Evolutionary conservation across 2,113 vertebrate species (phyloP).

Genomic region (Macrotis lagotis): DNA sequence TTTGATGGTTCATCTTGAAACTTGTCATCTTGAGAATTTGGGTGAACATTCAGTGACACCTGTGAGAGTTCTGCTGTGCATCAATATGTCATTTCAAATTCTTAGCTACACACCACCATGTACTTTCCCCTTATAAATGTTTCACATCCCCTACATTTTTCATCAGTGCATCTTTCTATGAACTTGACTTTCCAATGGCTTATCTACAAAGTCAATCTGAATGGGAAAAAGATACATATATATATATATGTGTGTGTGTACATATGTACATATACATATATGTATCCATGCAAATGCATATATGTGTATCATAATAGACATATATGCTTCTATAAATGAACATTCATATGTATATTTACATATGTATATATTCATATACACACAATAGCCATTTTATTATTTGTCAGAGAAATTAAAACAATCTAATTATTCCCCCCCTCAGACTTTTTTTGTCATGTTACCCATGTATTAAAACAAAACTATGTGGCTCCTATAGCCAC

Average conservation of each 20-base stretch:
- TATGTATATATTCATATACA: too few species aligned
- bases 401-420: slow-evolving; percentile 75
- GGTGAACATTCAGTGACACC: slow-evolving; percentile 82
- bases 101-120: slow-evolving; percentile 79
- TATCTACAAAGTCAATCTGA: slow-evolving; percentile 78
- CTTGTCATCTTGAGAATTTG: slow-evolving; percentile 87
- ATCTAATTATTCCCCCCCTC: slow-evolving; percentile 73
- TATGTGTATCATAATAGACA: too few species aligned
- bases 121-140: slow-evolving; percentile 87
- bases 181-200: slow-evolving; percentile 82
- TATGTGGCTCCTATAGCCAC: slow-evolving; percentile 55
- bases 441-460: slow-evolving; percentile 72
- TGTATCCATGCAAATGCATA: too few species aligned
- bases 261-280: too few species aligned
- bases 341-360: too few species aligned
- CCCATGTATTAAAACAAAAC: slow-evolving; percentile 74
- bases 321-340: too few species aligned
- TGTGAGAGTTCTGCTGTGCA: slow-evolving; percentile 84
- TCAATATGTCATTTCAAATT: slow-evolving; percentile 88
- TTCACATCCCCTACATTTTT: slow-evolving; percentile 88
- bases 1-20: slow-evolving; percentile 86
- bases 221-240: slow-evolving; percentile 71
- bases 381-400: slow-evolving; percentile 70
- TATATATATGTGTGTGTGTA: slow-evolving; percentile 52
- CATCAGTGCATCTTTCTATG: slow-evolving; percentile 83